Conservation (phyloP, 2,113 vertebrate species). For the Fulmarus glacialis region DNA sequence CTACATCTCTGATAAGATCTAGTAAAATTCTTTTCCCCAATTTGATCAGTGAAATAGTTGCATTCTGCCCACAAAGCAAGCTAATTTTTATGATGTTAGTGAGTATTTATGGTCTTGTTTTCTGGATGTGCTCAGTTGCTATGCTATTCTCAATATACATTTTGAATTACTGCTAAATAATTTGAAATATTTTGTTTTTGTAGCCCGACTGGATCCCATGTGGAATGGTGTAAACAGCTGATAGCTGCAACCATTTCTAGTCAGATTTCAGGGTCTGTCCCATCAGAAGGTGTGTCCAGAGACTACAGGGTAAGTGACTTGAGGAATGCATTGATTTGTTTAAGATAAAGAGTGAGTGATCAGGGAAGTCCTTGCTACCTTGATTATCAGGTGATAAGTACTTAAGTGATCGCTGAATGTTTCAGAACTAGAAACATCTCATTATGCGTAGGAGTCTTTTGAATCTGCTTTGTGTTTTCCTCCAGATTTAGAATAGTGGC, state of each 20-base stretch:
- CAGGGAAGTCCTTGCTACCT: neutral
- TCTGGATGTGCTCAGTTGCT: neutral
- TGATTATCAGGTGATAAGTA: neutral
- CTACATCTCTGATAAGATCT: neutral
- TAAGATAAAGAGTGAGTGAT: neutral
- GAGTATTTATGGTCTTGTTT: neutral
- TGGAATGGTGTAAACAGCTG: slow-evolving; percentile 98
- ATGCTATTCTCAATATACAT: neutral
- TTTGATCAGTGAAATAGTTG: neutral
- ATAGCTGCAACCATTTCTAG: slow-evolving; percentile 98
- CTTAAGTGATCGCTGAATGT: neutral
- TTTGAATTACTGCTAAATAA: neutral
- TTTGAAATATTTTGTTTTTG: slow-evolving; percentile 45
- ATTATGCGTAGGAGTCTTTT: neutral
- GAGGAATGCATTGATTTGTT: neutral
- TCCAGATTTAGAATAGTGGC: neutral
- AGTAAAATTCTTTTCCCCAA: neutral
- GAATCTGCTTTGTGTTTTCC: neutral
- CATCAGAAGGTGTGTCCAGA: slow-evolving; percentile 80
- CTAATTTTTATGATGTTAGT: neutral
- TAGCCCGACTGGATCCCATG: slow-evolving; percentile 93
- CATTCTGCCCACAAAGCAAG: neutral
- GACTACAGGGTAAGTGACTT: slow-evolving; percentile 86
- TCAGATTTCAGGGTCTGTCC: slow-evolving; percentile 86
- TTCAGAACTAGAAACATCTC: neutral